Percentiles rank a stretch among this genome's conserved stretches.
Evolutionary conservation across 2,113 vertebrate species (phyloP).

Genomic region (Cyprinodon brontotheroides): DNA sequence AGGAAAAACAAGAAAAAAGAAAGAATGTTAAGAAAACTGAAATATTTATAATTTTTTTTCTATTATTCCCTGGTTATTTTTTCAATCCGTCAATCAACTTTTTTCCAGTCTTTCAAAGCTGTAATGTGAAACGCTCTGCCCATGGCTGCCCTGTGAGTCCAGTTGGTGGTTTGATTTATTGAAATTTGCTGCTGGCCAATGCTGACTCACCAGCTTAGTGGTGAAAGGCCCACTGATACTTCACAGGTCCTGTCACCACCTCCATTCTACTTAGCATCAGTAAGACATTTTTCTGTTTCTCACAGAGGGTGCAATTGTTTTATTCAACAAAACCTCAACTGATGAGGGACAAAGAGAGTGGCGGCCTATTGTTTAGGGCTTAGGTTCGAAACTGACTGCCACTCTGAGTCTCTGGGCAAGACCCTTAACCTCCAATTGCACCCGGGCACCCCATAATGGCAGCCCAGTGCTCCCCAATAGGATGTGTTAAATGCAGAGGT

Average conservation of each 20-base stretch:
- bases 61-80: conserved; percentile 40
- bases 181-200: conserved; percentile 59
- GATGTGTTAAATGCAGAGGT: no score
- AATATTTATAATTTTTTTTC: conserved; percentile 15
- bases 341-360: conserved; percentile 20
- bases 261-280: conserved; percentile 56
- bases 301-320: conserved; percentile 30
- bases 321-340: conserved; percentile 29
- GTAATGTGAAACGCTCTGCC: conserved; percentile 65
- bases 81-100: conserved; percentile 56
- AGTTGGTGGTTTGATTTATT: conserved; percentile 74
- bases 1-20: conserved; percentile 33
- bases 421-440: no score
- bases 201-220: conserved; percentile 71
- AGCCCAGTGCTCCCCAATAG: no score
- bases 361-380: no score
- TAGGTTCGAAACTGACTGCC: no score
- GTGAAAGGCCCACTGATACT: conserved; percentile 59
- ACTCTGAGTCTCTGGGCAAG: no score
- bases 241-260: conserved; percentile 51
- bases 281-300: conserved; percentile 37
- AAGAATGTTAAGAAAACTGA: conserved; percentile 25
- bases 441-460: no score
- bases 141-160: conserved; percentile 56
- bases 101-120: conserved; percentile 60